Conservation (phyloP, 1,140 invertebrate genomes). For the Spodoptera litura region DNA sequence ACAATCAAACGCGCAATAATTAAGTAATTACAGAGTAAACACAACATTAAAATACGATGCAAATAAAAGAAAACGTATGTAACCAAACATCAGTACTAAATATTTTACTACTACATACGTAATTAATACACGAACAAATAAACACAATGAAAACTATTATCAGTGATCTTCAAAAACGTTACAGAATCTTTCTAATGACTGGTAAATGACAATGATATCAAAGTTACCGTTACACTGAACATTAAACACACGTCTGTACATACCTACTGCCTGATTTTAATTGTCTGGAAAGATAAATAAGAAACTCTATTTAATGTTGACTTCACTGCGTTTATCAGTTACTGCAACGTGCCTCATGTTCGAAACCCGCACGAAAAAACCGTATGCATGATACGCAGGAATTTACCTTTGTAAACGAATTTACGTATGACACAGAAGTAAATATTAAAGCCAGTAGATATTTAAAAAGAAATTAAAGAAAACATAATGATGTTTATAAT, state of each 20-base stretch:
- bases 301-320: slow-evolving; percentile 7
- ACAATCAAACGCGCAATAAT: too few species aligned
- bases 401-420: too few species aligned
- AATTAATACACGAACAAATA: slow-evolving; percentile 1
- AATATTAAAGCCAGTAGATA: too few species aligned
- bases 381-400: too few species aligned
- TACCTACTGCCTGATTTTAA: slow-evolving; percentile 10
- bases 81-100: not conserved
- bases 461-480: too few species aligned
- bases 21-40: too few species aligned
- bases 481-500: too few species aligned
- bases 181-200: slow-evolving; percentile 6
- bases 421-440: too few species aligned
- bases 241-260: slow-evolving; percentile 4
- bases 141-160: slow-evolving; percentile 2
- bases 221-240: slow-evolving; percentile 2
- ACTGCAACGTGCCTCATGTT: too few species aligned
- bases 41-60: too few species aligned
- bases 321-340: not conserved
- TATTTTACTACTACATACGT: not conserved
- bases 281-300: slow-evolving; percentile 28
- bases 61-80: too few species aligned
- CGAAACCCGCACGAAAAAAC: too few species aligned
- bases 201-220: slow-evolving; percentile 28
- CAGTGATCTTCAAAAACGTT: not conserved